Evolutionary conservation across 2,797 vertebrate genomes (phyloP).

Genomic region (Tympanoctomys barrerae): DNA sequence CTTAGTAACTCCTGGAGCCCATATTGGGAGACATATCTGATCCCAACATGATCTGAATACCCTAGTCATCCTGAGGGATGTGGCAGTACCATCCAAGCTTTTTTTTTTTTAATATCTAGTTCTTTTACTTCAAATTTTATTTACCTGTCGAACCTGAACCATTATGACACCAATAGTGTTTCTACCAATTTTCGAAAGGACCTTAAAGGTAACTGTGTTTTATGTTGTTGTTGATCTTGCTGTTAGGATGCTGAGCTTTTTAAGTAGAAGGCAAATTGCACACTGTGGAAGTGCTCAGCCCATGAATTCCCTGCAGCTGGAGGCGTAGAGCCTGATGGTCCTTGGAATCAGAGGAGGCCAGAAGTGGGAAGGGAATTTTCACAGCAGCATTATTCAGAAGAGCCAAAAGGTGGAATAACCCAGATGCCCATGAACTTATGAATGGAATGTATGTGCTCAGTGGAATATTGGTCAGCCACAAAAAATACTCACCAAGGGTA

Average conservation of each 20-base stretch:
- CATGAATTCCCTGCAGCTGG: background rate
- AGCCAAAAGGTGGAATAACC: background rate
- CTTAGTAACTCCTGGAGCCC: background rate
- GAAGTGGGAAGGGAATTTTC: background rate
- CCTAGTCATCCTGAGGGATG: background rate
- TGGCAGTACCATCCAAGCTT: background rate
- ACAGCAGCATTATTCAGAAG: background rate
- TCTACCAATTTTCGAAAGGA: background rate
- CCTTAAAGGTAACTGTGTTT: background rate
- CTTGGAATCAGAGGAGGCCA: background rate
- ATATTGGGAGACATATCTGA: constrained; percentile 15
- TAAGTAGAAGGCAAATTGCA: background rate
- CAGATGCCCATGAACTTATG: background rate
- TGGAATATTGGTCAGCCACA: background rate
- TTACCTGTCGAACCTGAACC: background rate
- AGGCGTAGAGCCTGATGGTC: background rate
- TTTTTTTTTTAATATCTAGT: background rate
- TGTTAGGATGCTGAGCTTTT: background rate
- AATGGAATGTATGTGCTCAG: background rate
- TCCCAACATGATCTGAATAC: background rate
- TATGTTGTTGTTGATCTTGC: background rate
- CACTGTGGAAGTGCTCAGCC: background rate
- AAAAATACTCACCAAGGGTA: background rate
- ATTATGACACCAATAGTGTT: background rate
- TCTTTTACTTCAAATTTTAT: constrained; percentile 24